phyloP scores from a whole-genome alignment of 2,888 invertebrate genomes.

The Macrophya alboannulata region DNA sequence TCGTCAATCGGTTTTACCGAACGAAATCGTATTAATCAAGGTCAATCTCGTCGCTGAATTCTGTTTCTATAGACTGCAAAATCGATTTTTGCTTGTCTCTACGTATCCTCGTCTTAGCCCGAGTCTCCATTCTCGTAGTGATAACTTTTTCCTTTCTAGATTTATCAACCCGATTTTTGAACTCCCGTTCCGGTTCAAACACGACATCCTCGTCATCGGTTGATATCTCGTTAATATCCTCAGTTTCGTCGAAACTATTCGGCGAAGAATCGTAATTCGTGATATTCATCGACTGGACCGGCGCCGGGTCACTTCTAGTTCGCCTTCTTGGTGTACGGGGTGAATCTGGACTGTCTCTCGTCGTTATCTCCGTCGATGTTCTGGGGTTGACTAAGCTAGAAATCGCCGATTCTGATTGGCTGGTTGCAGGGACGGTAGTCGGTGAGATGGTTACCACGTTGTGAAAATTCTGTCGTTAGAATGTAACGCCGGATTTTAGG shows the following conservation, averaged over 20 bases:
- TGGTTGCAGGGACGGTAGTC: constrained; percentile 67
- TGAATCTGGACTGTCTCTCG: constrained; percentile 58
- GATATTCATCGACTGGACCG: background rate
- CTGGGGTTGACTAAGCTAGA: constrained; percentile 75
- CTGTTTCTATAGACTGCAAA: constrained; percentile 62
- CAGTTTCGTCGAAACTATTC: constrained; percentile 26
- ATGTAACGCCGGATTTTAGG: constrained; percentile 48
- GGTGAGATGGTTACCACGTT: constrained; percentile 67
- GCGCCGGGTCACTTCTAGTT: constrained; percentile 58
- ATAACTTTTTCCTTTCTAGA: background rate
- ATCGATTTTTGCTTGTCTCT: constrained; percentile 59
- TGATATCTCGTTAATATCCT: constrained; percentile 59
- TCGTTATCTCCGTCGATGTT: constrained; percentile 58
- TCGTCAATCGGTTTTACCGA: constrained; percentile 6
- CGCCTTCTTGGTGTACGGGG: constrained; percentile 49
- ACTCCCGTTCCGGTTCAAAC: constrained; percentile 14
- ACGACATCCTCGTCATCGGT: constrained; percentile 61
- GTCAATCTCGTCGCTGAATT: constrained; percentile 69
- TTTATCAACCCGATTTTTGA: background rate
- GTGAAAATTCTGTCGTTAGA: constrained; percentile 69
- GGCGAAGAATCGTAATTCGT: constrained; percentile 26
- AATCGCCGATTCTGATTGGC: constrained; percentile 78
- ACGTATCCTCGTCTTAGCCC: constrained; percentile 33
- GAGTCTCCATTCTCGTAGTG: constrained; percentile 21
- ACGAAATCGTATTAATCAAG: constrained; percentile 39